Conservation (phyloP, 2,888 invertebrate species). For the Nebria salina region DNA sequence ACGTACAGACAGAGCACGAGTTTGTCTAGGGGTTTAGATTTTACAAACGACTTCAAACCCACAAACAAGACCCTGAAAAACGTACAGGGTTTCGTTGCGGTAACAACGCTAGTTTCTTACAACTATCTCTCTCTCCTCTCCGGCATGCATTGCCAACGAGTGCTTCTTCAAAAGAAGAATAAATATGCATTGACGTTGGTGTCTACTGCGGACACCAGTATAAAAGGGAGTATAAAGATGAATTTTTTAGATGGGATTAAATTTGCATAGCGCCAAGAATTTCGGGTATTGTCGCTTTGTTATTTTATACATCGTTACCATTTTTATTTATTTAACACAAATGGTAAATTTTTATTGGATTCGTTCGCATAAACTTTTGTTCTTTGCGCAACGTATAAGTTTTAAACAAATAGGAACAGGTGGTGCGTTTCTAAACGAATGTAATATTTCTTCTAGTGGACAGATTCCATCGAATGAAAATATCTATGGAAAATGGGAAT, state of each 20-base stretch:
- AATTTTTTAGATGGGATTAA: not conserved
- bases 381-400: no score
- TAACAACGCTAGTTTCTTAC: not conserved
- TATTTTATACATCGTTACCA: not conserved
- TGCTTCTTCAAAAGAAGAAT: not conserved
- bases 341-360: no score
- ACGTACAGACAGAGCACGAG: not conserved
- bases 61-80: conserved; percentile 14
- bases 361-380: no score
- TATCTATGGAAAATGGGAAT: no score
- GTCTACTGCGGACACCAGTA: not conserved
- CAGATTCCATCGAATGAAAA: no score
- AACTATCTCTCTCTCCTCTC: not conserved
- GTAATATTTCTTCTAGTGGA: no score
- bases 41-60: conserved; percentile 13
- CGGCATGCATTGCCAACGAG: not conserved
- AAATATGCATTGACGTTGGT: not conserved
- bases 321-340: no score
- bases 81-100: not conserved
- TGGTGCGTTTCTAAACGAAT: no score
- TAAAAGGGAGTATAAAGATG: not conserved
- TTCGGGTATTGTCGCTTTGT: not conserved
- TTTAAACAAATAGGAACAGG: no score
- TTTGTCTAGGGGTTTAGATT: conserved; percentile 6
- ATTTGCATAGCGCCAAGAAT: not conserved